A percentile compares a stretch with the other conserved stretches of the same genome.
Conservation (phyloP, 2,797 vertebrate species). For the Phylloscopus collybita region DNA sequence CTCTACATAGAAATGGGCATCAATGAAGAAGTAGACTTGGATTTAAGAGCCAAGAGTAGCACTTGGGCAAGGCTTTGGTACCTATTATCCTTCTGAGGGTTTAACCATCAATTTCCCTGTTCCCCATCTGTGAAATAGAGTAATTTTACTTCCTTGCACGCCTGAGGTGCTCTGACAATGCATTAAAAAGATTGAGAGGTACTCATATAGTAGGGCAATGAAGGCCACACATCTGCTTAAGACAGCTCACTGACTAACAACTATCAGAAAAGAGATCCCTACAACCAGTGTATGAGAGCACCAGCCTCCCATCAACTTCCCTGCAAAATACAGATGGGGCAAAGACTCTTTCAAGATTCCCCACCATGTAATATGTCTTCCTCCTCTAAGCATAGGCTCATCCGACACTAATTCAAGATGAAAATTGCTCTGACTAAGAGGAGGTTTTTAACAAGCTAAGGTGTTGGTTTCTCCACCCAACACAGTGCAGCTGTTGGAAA, state of each 20-base stretch:
- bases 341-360: background rate
- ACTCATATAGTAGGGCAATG: constrained; percentile 42
- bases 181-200: constrained; percentile 69
- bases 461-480: background rate
- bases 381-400: background rate
- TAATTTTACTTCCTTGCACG: constrained; percentile 52
- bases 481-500: background rate
- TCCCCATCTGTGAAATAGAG: constrained; percentile 60
- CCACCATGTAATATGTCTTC: background rate
- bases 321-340: background rate
- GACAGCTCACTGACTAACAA: constrained; percentile 31
- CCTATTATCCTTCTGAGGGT: constrained; percentile 43
- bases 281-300: background rate
- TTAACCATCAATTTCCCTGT: constrained; percentile 62
- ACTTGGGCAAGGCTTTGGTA: constrained; percentile 19
- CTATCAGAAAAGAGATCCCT: background rate
- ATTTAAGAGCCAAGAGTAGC: background rate
- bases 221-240: constrained; percentile 57
- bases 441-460: background rate
- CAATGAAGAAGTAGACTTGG: background rate
- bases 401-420: background rate
- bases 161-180: constrained; percentile 59
- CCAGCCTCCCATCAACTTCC: background rate
- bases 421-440: background rate
- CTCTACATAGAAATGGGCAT: background rate